Conservation (phyloP, 2,888 invertebrate genomes). For the Lacanobia oleracea region DNA sequence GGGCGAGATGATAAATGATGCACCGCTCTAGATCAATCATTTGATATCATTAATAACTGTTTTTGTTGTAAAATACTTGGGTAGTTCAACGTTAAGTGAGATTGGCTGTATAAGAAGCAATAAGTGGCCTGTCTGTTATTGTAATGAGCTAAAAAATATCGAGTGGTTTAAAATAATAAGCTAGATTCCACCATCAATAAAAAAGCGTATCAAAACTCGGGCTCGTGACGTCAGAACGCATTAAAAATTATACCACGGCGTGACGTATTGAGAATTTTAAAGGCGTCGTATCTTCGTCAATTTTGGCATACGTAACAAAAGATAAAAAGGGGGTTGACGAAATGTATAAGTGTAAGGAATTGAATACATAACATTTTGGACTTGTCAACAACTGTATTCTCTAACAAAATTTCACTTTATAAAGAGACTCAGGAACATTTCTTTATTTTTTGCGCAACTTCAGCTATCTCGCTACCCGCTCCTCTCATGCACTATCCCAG, state of each 20-base stretch:
- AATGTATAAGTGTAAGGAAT: too few relatives aligned
- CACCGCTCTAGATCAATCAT: constrained; percentile 55
- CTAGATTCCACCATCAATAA: too few relatives aligned
- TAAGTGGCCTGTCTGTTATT: neutral
- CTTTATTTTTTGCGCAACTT: neutral
- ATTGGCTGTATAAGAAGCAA: neutral
- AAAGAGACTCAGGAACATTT: neutral
- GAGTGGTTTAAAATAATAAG: too few relatives aligned
- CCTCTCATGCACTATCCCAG: constrained; percentile 13
- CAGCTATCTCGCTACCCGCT: constrained; percentile 41
- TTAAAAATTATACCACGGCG: too few relatives aligned
- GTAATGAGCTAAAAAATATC: too few relatives aligned
- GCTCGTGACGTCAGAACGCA: too few relatives aligned
- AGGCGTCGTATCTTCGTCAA: too few relatives aligned
- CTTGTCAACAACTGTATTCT: neutral
- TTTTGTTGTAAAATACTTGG: constrained; percentile 34
- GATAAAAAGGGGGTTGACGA: too few relatives aligned
- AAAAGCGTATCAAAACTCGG: too few relatives aligned
- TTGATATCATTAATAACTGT: constrained; percentile 52
- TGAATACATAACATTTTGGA: too few relatives aligned
- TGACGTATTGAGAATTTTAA: too few relatives aligned
- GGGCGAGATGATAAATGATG: constrained; percentile 48
- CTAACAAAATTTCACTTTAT: neutral
- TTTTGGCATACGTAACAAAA: too few relatives aligned
- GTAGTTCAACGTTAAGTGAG: neutral